These are phyloP conservation scores for Tor tambroides DNA, from an alignment of 2,113 vertebrate genomes.

Conservation along the genomic window DNA sequence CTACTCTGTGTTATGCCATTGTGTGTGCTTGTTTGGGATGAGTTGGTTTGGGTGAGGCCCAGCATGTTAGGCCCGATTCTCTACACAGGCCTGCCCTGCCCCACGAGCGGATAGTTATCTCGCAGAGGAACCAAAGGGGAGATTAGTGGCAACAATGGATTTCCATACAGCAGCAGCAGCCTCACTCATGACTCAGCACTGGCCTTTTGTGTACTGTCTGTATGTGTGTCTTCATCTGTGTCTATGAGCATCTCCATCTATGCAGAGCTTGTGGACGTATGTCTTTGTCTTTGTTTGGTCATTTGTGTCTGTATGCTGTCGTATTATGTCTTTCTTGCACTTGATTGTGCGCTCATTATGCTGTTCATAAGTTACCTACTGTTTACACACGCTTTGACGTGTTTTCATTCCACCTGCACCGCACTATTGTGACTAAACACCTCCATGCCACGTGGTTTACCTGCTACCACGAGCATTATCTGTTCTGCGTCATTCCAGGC, in stretches of 20 bases:
- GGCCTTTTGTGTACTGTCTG: constrained; percentile 44
- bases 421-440: neutral
- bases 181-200: constrained; percentile 65
- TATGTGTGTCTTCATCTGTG: constrained; percentile 16
- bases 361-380: neutral
- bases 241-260: constrained; percentile 12
- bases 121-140: constrained; percentile 47
- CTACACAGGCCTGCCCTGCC: no score
- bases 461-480: neutral
- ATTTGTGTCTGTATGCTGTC: constrained; percentile 8
- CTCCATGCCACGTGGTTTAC: neutral
- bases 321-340: neutral
- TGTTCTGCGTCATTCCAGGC: neutral
- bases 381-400: constrained; percentile 8
- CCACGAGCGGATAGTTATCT: constrained; percentile 37
- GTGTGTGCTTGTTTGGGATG: neutral
- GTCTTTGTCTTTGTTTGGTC: constrained; percentile 6
- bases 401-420: constrained; percentile 20
- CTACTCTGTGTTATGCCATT: neutral
- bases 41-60: constrained; percentile 34
- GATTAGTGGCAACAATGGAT: constrained; percentile 63
- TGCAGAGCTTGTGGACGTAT: constrained; percentile 14
- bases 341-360: neutral
- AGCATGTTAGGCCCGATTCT: constrained; percentile 15
- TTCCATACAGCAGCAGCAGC: constrained; percentile 62